Conservation (phyloP, 1,140 invertebrate genomes). For the Bombyx mandarina region DNA sequence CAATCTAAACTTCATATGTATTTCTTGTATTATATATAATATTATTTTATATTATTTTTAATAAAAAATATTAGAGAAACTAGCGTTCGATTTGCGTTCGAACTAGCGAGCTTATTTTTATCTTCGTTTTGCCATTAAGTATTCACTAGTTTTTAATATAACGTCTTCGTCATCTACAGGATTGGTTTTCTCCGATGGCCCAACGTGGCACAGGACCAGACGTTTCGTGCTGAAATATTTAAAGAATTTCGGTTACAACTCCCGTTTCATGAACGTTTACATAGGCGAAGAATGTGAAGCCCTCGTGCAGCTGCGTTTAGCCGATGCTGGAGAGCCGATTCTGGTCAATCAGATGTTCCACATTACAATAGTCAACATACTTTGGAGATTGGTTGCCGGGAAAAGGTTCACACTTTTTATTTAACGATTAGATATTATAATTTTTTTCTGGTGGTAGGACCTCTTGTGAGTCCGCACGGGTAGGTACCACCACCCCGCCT, state of each 20-base stretch:
- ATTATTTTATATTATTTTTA: no score
- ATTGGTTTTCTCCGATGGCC: slow-evolving; percentile 76
- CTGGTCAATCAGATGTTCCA: slow-evolving; percentile 72
- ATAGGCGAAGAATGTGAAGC: slow-evolving; percentile 73
- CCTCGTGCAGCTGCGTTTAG: slow-evolving; percentile 56
- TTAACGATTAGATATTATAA: no score
- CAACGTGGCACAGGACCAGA: slow-evolving; percentile 73
- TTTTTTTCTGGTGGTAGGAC: no score
- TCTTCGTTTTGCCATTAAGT: no score
- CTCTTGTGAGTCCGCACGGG: no score
- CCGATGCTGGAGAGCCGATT: slow-evolving; percentile 35
- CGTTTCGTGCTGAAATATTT: slow-evolving; percentile 74
- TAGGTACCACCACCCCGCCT: no score
- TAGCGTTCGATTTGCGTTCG: no score
- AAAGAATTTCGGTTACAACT: slow-evolving; percentile 75
- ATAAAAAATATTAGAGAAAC: no score
- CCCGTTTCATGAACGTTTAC: slow-evolving; percentile 71
- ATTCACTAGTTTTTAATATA: no score
- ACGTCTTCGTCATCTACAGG: slow-evolving; percentile 50
- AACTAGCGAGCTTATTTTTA: no score
- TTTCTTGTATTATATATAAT: no score
- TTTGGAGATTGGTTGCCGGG: slow-evolving; percentile 81
- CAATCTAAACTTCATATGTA: no score
- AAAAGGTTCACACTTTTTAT: slow-evolving; percentile 43
- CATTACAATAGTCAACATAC: slow-evolving; percentile 77